Evolutionary conservation across 2,797 vertebrate species (phyloP).

Genomic region (Rhabdophis nuchalis): DNA sequence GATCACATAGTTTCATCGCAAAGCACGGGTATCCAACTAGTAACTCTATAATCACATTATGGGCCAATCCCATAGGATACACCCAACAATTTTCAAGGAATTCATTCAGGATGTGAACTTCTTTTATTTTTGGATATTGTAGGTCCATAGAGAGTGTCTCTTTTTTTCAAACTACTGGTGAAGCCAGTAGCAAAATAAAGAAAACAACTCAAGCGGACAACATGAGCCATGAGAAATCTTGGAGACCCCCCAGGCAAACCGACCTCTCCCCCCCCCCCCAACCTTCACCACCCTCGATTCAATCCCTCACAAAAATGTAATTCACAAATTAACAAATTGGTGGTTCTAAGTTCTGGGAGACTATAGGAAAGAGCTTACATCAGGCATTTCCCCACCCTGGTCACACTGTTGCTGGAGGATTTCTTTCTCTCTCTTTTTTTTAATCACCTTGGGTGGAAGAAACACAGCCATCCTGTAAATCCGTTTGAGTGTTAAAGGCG

Average conservation of each 20-base stretch:
- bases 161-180: neutral
- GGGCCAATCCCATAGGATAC: neutral
- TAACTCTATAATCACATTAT: neutral
- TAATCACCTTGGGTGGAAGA: neutral
- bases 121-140: neutral
- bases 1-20: too few species aligned
- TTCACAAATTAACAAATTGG: neutral
- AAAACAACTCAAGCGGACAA: neutral
- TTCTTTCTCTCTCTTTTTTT: neutral
- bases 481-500: neutral
- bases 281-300: neutral
- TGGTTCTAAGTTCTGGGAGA: neutral
- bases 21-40: too few species aligned
- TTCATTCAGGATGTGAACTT: neutral
- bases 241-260: neutral
- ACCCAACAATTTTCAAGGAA: neutral
- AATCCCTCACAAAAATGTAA: neutral
- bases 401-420: neutral
- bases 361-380: neutral
- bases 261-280: rapidly evolving
- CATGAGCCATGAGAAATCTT: neutral
- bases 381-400: neutral
- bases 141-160: neutral
- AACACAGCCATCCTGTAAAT: neutral
- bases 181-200: neutral